phyloP scores from a whole-genome alignment of 2,888 invertebrate species.

The Odontocolon sp. region DNA sequence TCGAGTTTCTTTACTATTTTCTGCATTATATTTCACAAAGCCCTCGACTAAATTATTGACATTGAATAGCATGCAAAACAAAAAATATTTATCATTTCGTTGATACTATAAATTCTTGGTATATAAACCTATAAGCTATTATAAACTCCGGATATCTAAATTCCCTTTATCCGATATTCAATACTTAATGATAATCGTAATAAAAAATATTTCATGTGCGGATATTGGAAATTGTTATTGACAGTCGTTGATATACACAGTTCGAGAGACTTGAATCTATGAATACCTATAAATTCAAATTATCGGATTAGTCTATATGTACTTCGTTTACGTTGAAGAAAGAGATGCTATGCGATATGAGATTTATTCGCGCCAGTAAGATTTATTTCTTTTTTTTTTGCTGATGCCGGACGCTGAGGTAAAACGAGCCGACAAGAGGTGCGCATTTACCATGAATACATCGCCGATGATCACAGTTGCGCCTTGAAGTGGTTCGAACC shows the following conservation, averaged over 20 bases:
- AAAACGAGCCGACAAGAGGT: conserved; percentile 43
- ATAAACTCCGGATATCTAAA: too few species aligned
- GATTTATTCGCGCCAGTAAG: conserved; percentile 49
- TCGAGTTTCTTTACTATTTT: conserved; percentile 25
- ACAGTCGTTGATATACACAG: too few species aligned
- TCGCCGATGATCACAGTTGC: conserved; percentile 28
- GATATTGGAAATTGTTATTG: too few species aligned
- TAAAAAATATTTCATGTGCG: too few species aligned
- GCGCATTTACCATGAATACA: conserved; percentile 24
- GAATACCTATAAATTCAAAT: neutral
- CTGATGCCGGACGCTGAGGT: conserved; percentile 16
- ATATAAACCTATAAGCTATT: too few species aligned
- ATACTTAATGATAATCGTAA: too few species aligned
- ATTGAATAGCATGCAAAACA: conserved; percentile 3
- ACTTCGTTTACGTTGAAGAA: neutral
- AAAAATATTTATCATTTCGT: conserved; percentile 2
- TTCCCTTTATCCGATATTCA: too few species aligned
- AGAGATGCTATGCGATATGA: conserved; percentile 18
- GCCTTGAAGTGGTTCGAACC: conserved; percentile 16
- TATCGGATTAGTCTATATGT: neutral
- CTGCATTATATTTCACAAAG: too few species aligned
- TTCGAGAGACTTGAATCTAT: too few species aligned
- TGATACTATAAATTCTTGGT: too few species aligned
- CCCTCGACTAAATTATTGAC: too few species aligned
- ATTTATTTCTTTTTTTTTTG: conserved; percentile 48